These are phyloP conservation scores for Thaleichthys pacificus DNA, from an alignment of 2,797 vertebrate species.

Conservation along the genomic window DNA sequence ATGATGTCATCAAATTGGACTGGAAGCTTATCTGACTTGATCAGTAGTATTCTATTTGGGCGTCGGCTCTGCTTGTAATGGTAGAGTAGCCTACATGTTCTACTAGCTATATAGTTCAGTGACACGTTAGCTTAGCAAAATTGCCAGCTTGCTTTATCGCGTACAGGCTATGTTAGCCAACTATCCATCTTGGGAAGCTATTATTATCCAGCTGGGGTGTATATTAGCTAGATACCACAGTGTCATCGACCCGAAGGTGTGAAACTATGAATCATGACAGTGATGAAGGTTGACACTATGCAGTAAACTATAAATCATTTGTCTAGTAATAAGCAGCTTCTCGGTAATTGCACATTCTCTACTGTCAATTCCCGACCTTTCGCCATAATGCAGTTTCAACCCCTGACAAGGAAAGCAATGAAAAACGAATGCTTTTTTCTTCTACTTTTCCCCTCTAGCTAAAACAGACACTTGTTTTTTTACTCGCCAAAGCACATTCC, in stretches of 20 bases:
- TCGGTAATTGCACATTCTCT: too few relatives aligned
- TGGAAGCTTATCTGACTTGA: too few relatives aligned
- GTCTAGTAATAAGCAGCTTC: neutral
- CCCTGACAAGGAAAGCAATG: neutral
- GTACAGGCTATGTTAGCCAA: neutral
- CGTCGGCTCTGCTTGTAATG: neutral
- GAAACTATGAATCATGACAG: neutral
- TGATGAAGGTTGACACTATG: neutral
- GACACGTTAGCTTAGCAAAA: neutral
- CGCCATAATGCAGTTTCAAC: neutral
- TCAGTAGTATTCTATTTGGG: neutral
- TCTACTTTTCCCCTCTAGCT: neutral
- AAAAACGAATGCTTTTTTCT: neutral
- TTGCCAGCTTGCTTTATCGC: neutral
- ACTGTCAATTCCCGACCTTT: too few relatives aligned
- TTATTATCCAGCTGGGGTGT: neutral
- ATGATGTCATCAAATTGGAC: too few relatives aligned
- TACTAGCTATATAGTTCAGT: neutral
- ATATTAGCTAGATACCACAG: neutral
- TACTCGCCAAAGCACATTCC: slow-evolving; percentile 35
- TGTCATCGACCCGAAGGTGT: neutral
- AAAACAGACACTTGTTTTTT: slow-evolving; percentile 16
- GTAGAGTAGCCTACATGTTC: too few relatives aligned
- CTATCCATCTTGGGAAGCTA: too few relatives aligned
- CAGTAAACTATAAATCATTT: neutral